Percentiles rank a stretch among this genome's conserved stretches.
Evolutionary conservation across 2,888 invertebrate genomes (phyloP).

Genomic region (Brachylomia viminalis): DNA sequence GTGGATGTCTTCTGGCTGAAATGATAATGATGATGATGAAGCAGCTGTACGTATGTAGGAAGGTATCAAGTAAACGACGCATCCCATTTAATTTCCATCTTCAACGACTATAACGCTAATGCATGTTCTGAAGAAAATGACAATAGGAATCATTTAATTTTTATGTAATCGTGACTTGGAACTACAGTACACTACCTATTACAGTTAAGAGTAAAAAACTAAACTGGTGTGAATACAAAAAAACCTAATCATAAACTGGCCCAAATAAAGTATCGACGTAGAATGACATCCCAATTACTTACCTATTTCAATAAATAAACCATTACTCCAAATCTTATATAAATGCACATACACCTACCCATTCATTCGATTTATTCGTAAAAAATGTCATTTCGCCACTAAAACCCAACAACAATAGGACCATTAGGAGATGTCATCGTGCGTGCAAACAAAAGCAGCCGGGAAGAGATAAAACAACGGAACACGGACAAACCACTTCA

Average conservation of each 20-base stretch:
- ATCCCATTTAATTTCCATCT: not conserved
- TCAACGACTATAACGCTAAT: not conserved
- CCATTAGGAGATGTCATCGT: slow-evolving; percentile 89
- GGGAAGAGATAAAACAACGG: slow-evolving; percentile 88
- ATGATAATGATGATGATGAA: too few species aligned
- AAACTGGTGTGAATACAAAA: not conserved
- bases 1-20: too few species aligned
- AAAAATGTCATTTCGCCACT: slow-evolving; percentile 73
- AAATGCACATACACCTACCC: slow-evolving; percentile 36
- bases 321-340: slow-evolving; percentile 46
- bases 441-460: slow-evolving; percentile 88
- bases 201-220: not conserved
- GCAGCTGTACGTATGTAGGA: not conserved
- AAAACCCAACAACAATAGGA: slow-evolving; percentile 84
- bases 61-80: not conserved
- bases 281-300: not conserved
- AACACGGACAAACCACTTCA: slow-evolving; percentile 74
- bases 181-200: not conserved
- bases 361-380: slow-evolving; percentile 60
- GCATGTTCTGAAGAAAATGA: not conserved
- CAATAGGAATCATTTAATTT: not conserved
- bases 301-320: slow-evolving; percentile 31
- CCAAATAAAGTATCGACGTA: slow-evolving; percentile 13
- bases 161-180: not conserved
- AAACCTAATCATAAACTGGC: not conserved